Evolutionary conservation across 2,797 vertebrate species (phyloP).

Genomic region (Caiman crocodilus): DNA sequence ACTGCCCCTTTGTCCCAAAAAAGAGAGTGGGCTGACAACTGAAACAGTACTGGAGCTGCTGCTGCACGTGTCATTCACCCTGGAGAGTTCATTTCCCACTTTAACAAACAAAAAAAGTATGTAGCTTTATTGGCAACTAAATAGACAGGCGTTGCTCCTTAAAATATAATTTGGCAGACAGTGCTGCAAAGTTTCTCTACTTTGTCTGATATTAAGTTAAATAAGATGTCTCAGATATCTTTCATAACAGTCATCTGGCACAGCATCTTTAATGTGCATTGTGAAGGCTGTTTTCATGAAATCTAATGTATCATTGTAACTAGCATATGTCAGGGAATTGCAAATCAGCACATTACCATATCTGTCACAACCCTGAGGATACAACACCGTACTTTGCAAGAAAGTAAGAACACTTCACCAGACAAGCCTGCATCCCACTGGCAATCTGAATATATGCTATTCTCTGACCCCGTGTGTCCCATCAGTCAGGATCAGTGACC

Average conservation of each 20-base stretch:
- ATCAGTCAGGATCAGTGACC: neutral
- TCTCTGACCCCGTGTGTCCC: neutral
- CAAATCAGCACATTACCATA: slow-evolving; percentile 49
- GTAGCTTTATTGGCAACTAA: slow-evolving; percentile 61
- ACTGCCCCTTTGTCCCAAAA: neutral
- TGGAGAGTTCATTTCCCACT: slow-evolving; percentile 20
- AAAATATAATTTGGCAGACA: slow-evolving; percentile 61
- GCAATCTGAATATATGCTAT: neutral
- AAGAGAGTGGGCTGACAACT: slow-evolving; percentile 25
- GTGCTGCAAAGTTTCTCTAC: slow-evolving; percentile 37
- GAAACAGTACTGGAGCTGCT: slow-evolving; percentile 43
- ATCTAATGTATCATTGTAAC: slow-evolving; percentile 27
- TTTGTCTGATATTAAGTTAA: slow-evolving; percentile 54
- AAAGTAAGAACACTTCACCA: neutral
- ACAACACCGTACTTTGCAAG: neutral
- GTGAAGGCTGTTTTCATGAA: slow-evolving; percentile 45
- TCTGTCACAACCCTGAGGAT: slow-evolving; percentile 27
- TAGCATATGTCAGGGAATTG: slow-evolving; percentile 60
- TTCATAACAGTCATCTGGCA: slow-evolving; percentile 57
- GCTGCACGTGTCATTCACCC: slow-evolving; percentile 52
- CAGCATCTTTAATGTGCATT: slow-evolving; percentile 46
- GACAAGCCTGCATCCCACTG: neutral
- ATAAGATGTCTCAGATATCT: slow-evolving; percentile 57
- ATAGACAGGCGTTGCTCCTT: slow-evolving; percentile 50
- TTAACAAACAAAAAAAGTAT: slow-evolving; percentile 63